Evolutionary conservation across 2,888 invertebrate species (phyloP).

Genomic region (Lathronympha strigana): DNA sequence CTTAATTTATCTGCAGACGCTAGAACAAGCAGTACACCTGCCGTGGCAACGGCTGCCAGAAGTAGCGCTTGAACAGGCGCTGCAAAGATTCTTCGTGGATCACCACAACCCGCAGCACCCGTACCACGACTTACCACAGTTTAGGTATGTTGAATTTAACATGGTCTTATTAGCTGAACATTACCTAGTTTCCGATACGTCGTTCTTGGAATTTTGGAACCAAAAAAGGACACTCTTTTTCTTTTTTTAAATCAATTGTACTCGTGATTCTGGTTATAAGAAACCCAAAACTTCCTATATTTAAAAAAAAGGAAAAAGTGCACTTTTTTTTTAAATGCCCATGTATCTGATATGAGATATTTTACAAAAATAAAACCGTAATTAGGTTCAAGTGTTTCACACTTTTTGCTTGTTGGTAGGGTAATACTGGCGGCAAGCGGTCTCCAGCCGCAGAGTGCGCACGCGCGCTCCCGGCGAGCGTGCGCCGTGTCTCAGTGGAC

Average conservation of each 20-base stretch:
- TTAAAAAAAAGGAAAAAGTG: too few relatives aligned
- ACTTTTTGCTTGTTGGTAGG: too few relatives aligned
- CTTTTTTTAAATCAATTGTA: too few relatives aligned
- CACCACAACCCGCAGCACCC: slow-evolving; percentile 59
- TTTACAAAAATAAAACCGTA: too few relatives aligned
- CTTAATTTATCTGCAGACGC: slow-evolving; percentile 50
- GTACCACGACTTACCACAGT: slow-evolving; percentile 67
- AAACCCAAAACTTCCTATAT: too few relatives aligned
- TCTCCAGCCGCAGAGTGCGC: slow-evolving; percentile 40
- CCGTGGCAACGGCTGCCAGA: slow-evolving; percentile 70
- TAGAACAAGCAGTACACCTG: slow-evolving; percentile 61
- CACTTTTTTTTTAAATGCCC: too few relatives aligned
- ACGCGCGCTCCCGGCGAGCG: slow-evolving; percentile 45
- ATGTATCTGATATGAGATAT: too few relatives aligned
- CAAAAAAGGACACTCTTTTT: too few relatives aligned
- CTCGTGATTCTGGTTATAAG: too few relatives aligned
- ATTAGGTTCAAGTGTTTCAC: too few relatives aligned
- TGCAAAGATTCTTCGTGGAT: slow-evolving; percentile 65
- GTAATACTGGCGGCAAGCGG: slow-evolving; percentile 61
- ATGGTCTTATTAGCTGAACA: background rate
- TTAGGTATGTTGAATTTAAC: slow-evolving; percentile 52
- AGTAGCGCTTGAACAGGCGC: slow-evolving; percentile 59
- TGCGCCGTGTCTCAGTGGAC: slow-evolving; percentile 59
- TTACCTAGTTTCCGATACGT: too few relatives aligned
- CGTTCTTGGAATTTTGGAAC: too few relatives aligned